Base-by-base conservation (phyloP, 2,888 invertebrate genomes). In the Esperia sulphurella region DNA sequence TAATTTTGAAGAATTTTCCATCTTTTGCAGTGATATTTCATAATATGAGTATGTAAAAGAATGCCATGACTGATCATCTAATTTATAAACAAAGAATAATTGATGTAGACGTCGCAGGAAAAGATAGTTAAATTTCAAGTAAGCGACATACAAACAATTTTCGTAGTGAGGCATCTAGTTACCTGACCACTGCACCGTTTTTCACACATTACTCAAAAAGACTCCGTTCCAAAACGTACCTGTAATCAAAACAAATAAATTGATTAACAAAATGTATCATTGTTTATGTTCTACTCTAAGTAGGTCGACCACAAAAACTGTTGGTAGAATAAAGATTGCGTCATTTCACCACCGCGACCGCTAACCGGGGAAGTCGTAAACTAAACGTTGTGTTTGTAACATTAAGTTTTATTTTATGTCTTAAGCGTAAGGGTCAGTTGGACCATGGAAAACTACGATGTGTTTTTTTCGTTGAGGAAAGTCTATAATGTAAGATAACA, bases 261-360 rank as follows among this genome's bases (percentile, higher is more conserved):
- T 31, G 2, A 35, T 48, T 49, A 52, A 45, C 31, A 12, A 49
- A 37, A 47, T 43, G 45, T 45, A 44, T 43, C 45, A 50, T 40
- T 41, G 50, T 51, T 46, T 37, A 45, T 44, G 42, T 38, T 3
- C 21, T 31, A 30, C 29, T 12, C 14, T 40, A 54, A 50, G 50
- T 55, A 42, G 50, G 55, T 52, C 52, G 50, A 58, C 55, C 58
- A 51, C 55, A 58, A 54, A 49, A 53, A 44, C 50, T 33, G 51
- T 48, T 29, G 10, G 8, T 14, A 8, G 29, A 44, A 38, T 41
- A 45, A n/a, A 37, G 30, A 42, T 58, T 54, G 45, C 53, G 46
- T 53, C 49, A 58, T 37, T 12, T 14, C 37, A 43, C 41, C 41
- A 48, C 49, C 37, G 38, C 45, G 45, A 44, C 47, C 48, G 29